phyloP scores from a whole-genome alignment of 2,797 vertebrate species.

The Falco peregrinus region DNA sequence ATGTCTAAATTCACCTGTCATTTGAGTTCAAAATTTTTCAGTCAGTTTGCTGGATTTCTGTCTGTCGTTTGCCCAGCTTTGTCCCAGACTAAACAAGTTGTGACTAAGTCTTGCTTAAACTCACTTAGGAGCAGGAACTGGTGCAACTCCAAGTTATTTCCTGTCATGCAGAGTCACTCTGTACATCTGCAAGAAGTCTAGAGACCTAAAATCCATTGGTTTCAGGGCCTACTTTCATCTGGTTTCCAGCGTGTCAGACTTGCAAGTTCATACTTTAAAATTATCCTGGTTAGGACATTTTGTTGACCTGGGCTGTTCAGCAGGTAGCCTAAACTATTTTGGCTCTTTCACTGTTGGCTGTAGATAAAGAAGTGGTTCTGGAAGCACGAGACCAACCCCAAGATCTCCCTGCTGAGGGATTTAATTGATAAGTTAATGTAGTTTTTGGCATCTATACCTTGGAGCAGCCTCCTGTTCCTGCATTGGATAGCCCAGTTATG shows the following conservation, averaged over 20 bases:
- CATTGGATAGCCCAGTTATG: neutral
- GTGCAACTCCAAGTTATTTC: neutral
- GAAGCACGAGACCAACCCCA: neutral
- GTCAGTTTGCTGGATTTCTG: neutral
- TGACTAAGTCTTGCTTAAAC: neutral
- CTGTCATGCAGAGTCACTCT: neutral
- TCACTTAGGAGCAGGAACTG: neutral
- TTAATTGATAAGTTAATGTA: slow-evolving; percentile 56
- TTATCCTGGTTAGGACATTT: neutral
- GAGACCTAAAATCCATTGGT: neutral
- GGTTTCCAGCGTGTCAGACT: neutral
- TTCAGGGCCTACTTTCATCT: neutral
- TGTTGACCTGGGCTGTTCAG: neutral
- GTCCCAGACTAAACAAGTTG: neutral
- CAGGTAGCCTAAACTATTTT: neutral
- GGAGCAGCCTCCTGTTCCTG: neutral
- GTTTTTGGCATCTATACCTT: slow-evolving; percentile 1
- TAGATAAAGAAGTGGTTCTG: slow-evolving; percentile 7
- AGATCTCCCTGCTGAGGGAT: neutral
- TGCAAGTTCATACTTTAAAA: neutral
- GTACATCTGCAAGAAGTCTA: neutral
- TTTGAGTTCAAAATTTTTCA: neutral
- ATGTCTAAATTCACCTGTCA: neutral
- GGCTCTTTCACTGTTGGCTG: neutral
- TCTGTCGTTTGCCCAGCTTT: neutral